Conservation (phyloP, 2,113 vertebrate genomes). For the Butastur rufipennis region DNA sequence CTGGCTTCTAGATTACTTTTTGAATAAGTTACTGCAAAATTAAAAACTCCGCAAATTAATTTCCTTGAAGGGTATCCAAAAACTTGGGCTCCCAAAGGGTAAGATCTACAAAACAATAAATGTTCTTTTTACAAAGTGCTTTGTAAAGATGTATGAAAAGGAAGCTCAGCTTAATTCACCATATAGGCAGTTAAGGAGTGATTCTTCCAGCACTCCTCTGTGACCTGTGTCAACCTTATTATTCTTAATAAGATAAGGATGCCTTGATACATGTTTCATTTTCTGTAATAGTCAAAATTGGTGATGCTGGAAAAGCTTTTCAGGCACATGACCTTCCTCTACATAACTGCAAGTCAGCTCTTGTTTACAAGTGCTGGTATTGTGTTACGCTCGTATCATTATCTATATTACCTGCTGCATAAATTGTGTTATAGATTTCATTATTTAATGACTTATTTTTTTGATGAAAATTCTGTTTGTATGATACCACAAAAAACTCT, state of each 20-base stretch:
- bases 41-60: not conserved
- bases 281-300: constrained; percentile 8
- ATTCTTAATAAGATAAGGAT: constrained; percentile 9
- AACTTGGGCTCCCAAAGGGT: not conserved
- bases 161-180: not conserved
- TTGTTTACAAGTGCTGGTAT: not conserved
- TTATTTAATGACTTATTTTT: not conserved
- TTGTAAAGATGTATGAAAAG: not conserved
- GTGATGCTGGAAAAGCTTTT: constrained; percentile 3
- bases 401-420: not conserved
- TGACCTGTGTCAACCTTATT: not conserved
- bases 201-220: not conserved
- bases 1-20: not conserved
- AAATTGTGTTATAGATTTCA: not conserved
- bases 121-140: not conserved
- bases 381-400: not conserved
- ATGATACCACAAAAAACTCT: not conserved
- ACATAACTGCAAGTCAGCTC: not conserved
- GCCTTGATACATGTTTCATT: not conserved
- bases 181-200: not conserved
- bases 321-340: not conserved
- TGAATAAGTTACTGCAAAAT: not conserved
- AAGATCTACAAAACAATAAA: not conserved
- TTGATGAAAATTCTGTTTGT: not conserved
- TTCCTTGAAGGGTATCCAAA: not conserved